Conservation (phyloP, 2,113 vertebrate genomes). For the Apodemus sylvaticus region DNA sequence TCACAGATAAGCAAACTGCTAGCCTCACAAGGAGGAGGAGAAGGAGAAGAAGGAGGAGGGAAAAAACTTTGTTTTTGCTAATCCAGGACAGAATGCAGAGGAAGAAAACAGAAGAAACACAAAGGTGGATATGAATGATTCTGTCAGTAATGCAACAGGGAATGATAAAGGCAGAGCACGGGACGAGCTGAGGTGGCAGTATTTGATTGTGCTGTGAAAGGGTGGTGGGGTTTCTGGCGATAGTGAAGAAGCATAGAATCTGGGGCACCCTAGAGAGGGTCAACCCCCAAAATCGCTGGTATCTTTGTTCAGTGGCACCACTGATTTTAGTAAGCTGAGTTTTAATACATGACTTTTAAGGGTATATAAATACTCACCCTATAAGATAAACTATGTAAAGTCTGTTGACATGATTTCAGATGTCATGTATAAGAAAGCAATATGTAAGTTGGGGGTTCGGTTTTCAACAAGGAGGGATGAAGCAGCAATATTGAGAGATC, state of each 20-base stretch:
- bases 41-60: not conserved
- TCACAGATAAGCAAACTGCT: not conserved
- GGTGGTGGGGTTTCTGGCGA: not conserved
- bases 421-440: not conserved
- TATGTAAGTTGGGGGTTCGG: not conserved
- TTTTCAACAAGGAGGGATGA: not conserved
- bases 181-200: not conserved
- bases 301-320: not conserved
- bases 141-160: not conserved
- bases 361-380: not conserved
- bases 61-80: not conserved
- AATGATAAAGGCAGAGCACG: not conserved
- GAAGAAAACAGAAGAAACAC: not conserved
- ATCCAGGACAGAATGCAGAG: too few relatives aligned
- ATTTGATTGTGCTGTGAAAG: not conserved
- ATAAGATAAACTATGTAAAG: not conserved
- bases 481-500: not conserved
- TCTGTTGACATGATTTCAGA: not conserved
- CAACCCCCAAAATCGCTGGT: not conserved
- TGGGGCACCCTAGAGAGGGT: not conserved
- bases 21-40: not conserved
- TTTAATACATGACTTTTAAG: not conserved
- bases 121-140: not conserved
- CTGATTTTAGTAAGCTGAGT: not conserved
- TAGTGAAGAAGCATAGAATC: not conserved